These are phyloP conservation scores for Echinarachnius parma DNA, from an alignment of 53 echinoderm and acorn worm genomes.

Conservation along the genomic window DNA sequence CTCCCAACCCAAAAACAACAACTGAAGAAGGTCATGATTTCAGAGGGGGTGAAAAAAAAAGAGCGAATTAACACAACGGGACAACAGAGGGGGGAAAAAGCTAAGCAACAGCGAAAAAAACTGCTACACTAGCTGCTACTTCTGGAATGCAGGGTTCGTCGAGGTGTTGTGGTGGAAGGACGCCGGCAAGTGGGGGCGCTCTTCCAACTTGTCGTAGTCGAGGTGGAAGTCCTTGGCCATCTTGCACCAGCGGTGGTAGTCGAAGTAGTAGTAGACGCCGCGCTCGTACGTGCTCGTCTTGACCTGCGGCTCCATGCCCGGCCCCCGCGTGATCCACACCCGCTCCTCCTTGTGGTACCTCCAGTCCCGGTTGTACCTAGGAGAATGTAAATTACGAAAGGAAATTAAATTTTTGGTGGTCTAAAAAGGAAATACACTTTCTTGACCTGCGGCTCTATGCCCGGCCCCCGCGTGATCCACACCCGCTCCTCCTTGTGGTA, in stretches of 20 bases:
- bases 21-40: not conserved
- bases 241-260: conserved; percentile 93
- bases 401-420: no score
- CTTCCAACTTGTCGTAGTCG: conserved; percentile 98
- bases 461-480: conserved; percentile 94
- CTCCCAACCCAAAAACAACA: not conserved
- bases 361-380: conserved; percentile 96
- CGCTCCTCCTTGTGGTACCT: conserved; percentile 98
- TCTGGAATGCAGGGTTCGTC: conserved; percentile 51
- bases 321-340: conserved; percentile 96
- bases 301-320: conserved; percentile 97
- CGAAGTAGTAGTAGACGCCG: conserved; percentile 97
- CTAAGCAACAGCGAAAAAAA: not conserved
- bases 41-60: not conserved
- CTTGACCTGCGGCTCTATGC: conserved; percentile 98
- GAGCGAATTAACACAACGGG: not conserved
- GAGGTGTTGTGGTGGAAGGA: conserved; percentile 93
- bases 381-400: no score
- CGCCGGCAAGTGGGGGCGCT: conserved; percentile 95
- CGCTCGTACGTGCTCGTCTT: conserved; percentile 95
- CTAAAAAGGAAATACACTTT: no score
- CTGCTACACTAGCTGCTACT: not conserved
- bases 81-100: not conserved
- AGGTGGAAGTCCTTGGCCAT: conserved; percentile 99
- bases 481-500: conserved; percentile 99